phyloP scores from a whole-genome alignment of 2,888 invertebrate genomes.

The Drosophila merina region DNA sequence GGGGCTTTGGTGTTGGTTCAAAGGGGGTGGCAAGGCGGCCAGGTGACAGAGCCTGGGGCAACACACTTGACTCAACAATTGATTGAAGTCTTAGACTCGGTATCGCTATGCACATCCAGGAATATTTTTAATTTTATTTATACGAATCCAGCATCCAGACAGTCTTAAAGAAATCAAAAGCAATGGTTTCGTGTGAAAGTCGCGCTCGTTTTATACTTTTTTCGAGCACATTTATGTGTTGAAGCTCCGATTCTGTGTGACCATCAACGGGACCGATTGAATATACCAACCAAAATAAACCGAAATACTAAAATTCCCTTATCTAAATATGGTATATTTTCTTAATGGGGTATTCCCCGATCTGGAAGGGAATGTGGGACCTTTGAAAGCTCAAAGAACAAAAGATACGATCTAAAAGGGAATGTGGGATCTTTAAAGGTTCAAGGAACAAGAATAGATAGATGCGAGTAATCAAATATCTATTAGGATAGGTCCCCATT shows the following conservation, averaged over 20 bases:
- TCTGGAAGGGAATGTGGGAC: too few relatives aligned
- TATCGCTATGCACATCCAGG: not conserved
- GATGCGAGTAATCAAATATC: too few relatives aligned
- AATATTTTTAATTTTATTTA: too few relatives aligned
- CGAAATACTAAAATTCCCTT: not conserved
- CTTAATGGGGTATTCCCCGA: too few relatives aligned
- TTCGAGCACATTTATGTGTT: conserved; percentile 9
- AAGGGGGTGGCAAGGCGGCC: conserved; percentile 6
- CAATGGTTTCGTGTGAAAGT: not conserved
- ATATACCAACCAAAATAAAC: not conserved
- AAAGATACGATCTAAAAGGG: too few relatives aligned
- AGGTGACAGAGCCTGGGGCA: conserved; percentile 41
- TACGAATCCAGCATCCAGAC: not conserved
- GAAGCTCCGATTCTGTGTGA: not conserved
- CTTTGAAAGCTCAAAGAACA: too few relatives aligned
- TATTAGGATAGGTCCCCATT: too few relatives aligned
- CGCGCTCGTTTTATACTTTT: conserved; percentile 3
- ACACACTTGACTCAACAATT: conserved; percentile 21
- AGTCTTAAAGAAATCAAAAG: not conserved
- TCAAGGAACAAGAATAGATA: too few relatives aligned
- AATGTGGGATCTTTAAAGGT: too few relatives aligned
- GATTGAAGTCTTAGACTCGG: conserved; percentile 7
- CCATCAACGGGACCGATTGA: not conserved
- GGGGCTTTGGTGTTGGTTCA: not conserved
- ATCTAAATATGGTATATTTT: not conserved